Conservation (phyloP, 2,888 invertebrate species). For the Aplocera efformata region DNA sequence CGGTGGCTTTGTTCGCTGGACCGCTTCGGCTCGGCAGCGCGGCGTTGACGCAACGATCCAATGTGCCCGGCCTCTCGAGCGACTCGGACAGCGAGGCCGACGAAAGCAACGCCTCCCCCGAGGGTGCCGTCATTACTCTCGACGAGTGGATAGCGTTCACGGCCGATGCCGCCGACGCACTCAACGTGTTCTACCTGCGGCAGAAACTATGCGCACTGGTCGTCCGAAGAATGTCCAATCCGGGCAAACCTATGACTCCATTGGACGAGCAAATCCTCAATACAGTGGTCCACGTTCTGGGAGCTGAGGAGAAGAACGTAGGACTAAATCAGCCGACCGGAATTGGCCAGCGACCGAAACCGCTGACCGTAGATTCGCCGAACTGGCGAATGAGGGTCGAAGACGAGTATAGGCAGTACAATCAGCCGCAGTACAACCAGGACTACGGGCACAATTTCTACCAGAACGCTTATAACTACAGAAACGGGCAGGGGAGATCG, state of each 20-base stretch:
- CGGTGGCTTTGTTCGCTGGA: constrained; percentile 89
- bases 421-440: constrained; percentile 46
- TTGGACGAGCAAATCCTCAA: constrained; percentile 85
- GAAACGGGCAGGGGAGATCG: constrained; percentile 45
- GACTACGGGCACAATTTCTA: constrained; percentile 48
- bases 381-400: constrained; percentile 57
- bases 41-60: constrained; percentile 60
- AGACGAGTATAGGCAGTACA: constrained; percentile 41
- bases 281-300: constrained; percentile 83
- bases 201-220: constrained; percentile 87
- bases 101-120: constrained; percentile 55
- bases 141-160: constrained; percentile 89
- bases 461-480: constrained; percentile 43
- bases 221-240: constrained; percentile 81
- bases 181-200: constrained; percentile 83
- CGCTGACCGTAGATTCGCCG: constrained; percentile 81
- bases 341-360: constrained; percentile 87
- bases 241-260: constrained; percentile 76
- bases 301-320: constrained; percentile 85
- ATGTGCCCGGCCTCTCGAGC: constrained; percentile 68
- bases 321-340: constrained; percentile 86
- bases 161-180: constrained; percentile 83
- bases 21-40: constrained; percentile 75
- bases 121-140: constrained; percentile 76
- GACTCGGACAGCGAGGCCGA: constrained; percentile 73